Evolutionary conservation across 2,888 invertebrate genomes (phyloP).

Genomic region (Thereva nobilitata): DNA sequence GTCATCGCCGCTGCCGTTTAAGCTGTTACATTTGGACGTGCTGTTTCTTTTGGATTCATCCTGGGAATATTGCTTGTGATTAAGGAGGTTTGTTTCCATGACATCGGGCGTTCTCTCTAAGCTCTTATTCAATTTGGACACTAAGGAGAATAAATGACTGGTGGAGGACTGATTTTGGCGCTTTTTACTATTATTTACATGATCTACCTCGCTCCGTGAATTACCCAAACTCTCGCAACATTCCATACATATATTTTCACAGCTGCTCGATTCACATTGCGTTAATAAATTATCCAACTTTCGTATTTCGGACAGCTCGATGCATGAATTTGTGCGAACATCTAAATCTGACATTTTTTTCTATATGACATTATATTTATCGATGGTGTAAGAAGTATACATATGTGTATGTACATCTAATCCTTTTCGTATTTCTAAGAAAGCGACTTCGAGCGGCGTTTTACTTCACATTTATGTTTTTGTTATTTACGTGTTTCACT

Average conservation of each 20-base stretch:
- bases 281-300: conserved; percentile 48
- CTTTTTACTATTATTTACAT: conserved; percentile 23
- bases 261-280: conserved; percentile 49
- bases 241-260: conserved; percentile 49
- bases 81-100: conserved; percentile 44
- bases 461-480: no score
- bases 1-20: conserved; percentile 44
- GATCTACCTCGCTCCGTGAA: conserved; percentile 43
- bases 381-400: background rate
- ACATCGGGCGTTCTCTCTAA: conserved; percentile 43
- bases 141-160: conserved; percentile 41
- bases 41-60: conserved; percentile 38
- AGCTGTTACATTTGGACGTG: conserved; percentile 43
- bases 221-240: conserved; percentile 48
- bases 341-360: conserved; percentile 48
- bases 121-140: conserved; percentile 43
- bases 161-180: conserved; percentile 41
- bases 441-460: no score
- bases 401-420: no score
- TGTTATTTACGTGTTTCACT: no score
- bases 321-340: conserved; percentile 48
- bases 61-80: conserved; percentile 8
- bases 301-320: conserved; percentile 49
- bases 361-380: conserved; percentile 22
- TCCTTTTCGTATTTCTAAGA: no score